Base-by-base conservation (phyloP, 2,888 invertebrate genomes). In the Lasioglossum marginatum region DNA sequence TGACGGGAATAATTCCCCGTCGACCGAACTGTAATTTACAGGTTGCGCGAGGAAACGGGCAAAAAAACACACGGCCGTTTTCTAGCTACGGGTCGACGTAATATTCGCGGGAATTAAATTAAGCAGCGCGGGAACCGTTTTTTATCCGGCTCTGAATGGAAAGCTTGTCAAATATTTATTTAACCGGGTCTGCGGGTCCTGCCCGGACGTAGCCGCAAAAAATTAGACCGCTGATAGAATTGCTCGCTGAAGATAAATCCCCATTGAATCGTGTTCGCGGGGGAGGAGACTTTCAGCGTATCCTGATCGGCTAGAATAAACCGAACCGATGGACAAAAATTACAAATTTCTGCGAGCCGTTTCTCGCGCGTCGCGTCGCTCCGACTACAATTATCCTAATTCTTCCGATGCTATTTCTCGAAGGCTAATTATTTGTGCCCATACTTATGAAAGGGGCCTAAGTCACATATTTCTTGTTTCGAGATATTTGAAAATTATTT, bases 161-260 rank as follows among this genome's bases (percentile, higher is more conserved):
- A 79, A 79, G 84, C 76, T 73, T 16, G 79, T 79, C 66, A 85
- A 83, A 83, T 85, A 85, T 85, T 85, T 85, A 73, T 83, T 74
- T 66, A 48, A 31, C 57, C 68, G 76, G 66, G 1, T 70, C 72
- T 43, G 76, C 57, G n/a, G 31, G 66, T 57, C 45, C 10, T 31
- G 66, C 19, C 19, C 40, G 72, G 14, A 19, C 63, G 31, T 66
- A 23, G 34, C 37, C 57, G 78, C 23, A 71, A 83, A 83, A 85
- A 83, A 83, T 76, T 75, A 66, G 37, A 63, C 72, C 72, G 84
- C 31, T 76, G 72, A 85, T 83, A 72, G 83, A 79, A 76, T 72
- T 71, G 75, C 71, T 34, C n/a, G 83, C 52, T 70, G n/a, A 66
- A 37, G 72, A 71, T 71, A 72, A 79, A 76, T 37, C 45, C 10